These are phyloP conservation scores for Aricia artaxerxes DNA, from an alignment of 2,888 invertebrate genomes.

Conservation along the genomic window DNA sequence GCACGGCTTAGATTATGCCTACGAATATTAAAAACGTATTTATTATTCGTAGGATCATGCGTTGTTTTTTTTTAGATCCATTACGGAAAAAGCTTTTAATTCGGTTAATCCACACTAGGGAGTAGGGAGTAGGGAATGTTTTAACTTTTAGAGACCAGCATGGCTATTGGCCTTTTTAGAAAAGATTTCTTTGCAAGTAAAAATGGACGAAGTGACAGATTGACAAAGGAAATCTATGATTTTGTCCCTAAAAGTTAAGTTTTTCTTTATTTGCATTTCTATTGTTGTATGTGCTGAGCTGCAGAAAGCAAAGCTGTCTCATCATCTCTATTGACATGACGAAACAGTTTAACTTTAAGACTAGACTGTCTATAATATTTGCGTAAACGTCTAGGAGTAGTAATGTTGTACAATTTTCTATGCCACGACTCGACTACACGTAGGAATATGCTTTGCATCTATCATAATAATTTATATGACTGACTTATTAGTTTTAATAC, in stretches of 20 bases:
- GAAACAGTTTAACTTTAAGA: no score
- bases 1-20: no score
- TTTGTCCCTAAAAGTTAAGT: not conserved
- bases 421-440: no score
- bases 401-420: no score
- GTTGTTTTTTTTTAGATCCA: no score
- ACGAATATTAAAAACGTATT: no score
- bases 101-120: not conserved
- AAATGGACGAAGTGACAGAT: not conserved
- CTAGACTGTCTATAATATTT: no score
- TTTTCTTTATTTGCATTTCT: not conserved
- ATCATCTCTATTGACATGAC: no score
- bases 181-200: not conserved
- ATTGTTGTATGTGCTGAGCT: not conserved
- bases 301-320: no score
- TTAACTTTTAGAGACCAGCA: not conserved
- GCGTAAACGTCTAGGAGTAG: no score
- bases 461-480: not conserved
- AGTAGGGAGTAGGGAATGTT: no score
- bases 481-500: not conserved
- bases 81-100: not conserved
- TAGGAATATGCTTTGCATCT: not conserved
- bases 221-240: not conserved
- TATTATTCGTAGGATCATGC: no score
- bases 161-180: not conserved